A percentile compares a stretch with the other conserved stretches of the same genome.
Evolutionary conservation across 2,797 vertebrate genomes (phyloP).

Genomic region (Lepidocolaptes lacrymiger): DNA sequence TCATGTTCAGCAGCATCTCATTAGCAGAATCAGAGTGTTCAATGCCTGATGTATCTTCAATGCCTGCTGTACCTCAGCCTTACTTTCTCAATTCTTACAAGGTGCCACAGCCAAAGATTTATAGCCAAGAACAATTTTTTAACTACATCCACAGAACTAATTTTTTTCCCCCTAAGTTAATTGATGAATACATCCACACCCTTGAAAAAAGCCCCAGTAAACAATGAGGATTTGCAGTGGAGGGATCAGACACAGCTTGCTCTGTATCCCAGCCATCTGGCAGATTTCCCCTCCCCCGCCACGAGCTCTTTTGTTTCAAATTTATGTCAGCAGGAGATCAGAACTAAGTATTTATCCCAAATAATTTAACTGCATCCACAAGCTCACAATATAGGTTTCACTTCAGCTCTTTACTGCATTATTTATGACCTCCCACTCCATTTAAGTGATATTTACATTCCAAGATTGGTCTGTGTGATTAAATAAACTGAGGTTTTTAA

Average conservation of each 20-base stretch:
- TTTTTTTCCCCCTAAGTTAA: neutral
- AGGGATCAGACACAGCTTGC: conserved; percentile 53
- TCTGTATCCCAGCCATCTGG: conserved; percentile 50
- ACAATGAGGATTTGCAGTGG: conserved; percentile 20
- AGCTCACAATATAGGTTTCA: neutral
- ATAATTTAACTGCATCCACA: neutral
- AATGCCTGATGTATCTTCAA: neutral
- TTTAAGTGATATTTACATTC: neutral
- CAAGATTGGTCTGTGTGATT: neutral
- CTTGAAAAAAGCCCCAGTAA: neutral
- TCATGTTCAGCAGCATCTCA: neutral
- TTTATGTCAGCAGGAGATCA: conserved; percentile 43
- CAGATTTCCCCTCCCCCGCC: conserved; percentile 24
- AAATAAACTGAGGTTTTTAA: neutral
- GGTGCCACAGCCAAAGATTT: neutral
- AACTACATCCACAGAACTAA: neutral
- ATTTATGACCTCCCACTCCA: neutral
- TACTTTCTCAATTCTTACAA: neutral
- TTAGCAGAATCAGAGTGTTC: neutral
- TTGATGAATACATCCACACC: neutral
- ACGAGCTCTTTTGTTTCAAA: conserved; percentile 34
- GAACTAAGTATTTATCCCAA: conserved; percentile 22
- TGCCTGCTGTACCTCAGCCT: neutral
- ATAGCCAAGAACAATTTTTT: neutral
- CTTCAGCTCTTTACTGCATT: neutral